Evolutionary conservation across 2,888 invertebrate genomes (phyloP), one percentile per base, ranked within the genome.

Genomic region (Orgyia antiqua): DNA sequence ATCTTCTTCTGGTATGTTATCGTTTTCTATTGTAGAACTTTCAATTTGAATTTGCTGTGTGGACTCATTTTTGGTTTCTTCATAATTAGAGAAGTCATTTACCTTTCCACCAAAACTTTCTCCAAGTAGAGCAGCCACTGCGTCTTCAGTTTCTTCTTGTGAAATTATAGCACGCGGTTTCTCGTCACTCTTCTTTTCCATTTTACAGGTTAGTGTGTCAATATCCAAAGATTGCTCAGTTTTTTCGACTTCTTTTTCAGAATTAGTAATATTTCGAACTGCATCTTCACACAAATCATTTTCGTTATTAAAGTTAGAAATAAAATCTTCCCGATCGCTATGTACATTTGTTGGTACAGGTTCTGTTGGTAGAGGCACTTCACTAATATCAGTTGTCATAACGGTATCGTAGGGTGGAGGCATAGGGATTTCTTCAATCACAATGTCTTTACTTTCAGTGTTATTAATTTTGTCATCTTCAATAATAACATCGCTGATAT

Each of bases 91-190:
- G 68, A 91, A 91, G 7, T 78, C 64, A 33, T 87, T 84, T 28
- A 69, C 72, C 57, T 84, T 88, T 9, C 90, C 92, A 1, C 94
- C 93, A 60, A 96, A 95, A 48, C 95, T 94, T 71, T 95, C 95
- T 13, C 94, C 95, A 31, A 96, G 75, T 13, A 96, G 77, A 1
- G 96, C 95, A 5, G 95, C 95, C 0, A 96, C 96, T 0, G 96
- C 96, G 68, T 95, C 95, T 72, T 94, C 96, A 0, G 96, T 96
- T 77, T 96, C 96, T 79, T 96, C 96, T 73, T 96, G 96, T 0
- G 95, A 96, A 56, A 96, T 96, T 0, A 93, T 88, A 6, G 93
- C 93, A 27, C 94, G 88, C 0, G 93, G 93, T 60, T 94, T 94
- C 58, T 94, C 94, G 40, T 93, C 93, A 0, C 73, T 44, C 58